phyloP scores from a whole-genome alignment of 2,888 invertebrate genomes.

The Epinotia brunnichana region DNA sequence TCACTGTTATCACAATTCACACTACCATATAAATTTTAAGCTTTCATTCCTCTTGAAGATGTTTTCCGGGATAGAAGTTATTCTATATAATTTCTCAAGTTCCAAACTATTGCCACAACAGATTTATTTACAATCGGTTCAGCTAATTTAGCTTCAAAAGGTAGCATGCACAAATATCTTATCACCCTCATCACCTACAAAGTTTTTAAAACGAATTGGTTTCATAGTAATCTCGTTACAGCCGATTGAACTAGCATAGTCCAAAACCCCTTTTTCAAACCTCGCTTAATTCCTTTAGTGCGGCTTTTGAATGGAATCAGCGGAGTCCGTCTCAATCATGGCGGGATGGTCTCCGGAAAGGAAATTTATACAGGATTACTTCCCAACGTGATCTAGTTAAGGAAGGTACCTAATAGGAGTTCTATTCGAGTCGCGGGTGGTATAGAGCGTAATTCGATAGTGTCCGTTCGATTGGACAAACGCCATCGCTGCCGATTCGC shows the following conservation, averaged over 20 bases:
- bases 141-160: no score
- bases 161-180: no score
- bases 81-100: no score
- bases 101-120: no score
- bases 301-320: constrained; percentile 8
- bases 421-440: neutral
- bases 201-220: no score
- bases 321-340: constrained; percentile 23
- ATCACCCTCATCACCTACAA: no score
- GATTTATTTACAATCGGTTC: no score
- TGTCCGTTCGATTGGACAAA: neutral
- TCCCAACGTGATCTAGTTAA: constrained; percentile 39
- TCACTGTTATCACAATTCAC: no score
- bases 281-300: constrained; percentile 24
- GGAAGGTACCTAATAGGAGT: neutral
- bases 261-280: constrained; percentile 1
- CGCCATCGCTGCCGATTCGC: no score
- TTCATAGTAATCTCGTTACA: neutral
- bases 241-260: neutral
- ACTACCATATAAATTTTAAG: no score
- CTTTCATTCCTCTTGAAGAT: no score
- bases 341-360: constrained; percentile 15
- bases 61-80: no score
- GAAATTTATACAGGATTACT: constrained; percentile 34
- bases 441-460: neutral